phyloP scores from a whole-genome alignment of 1,140 invertebrate species.

The Theocolax elegans region DNA sequence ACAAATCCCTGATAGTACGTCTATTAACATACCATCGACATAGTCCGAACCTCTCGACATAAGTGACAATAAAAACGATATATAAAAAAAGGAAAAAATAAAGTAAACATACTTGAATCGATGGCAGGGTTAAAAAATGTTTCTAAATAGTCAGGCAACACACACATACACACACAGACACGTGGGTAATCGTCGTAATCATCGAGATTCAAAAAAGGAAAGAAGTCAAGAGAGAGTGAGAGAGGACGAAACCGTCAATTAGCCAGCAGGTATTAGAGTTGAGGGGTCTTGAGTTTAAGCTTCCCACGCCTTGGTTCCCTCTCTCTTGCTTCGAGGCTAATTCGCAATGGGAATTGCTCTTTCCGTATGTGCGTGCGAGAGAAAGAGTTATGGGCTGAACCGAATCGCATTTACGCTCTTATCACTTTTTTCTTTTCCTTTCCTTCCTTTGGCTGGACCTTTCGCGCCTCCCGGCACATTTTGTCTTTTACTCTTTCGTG shows the following conservation, averaged over 20 bases:
- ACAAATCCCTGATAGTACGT: no score
- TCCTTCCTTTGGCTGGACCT: no score
- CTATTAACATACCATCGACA: no score
- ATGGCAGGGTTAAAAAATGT: no score
- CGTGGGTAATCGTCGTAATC: slow-evolving; percentile 19
- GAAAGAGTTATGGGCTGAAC: not conserved
- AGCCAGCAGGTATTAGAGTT: slow-evolving; percentile 29
- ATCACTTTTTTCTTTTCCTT: slow-evolving; percentile 32
- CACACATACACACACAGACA: not conserved
- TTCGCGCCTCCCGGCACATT: slow-evolving; percentile 12
- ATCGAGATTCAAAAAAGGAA: not conserved
- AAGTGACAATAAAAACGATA: no score
- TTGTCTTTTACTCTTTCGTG: not conserved
- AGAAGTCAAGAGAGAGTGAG: slow-evolving; percentile 10
- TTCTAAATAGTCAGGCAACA: no score
- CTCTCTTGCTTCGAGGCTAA: slow-evolving; percentile 25
- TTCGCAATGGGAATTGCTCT: slow-evolving; percentile 33
- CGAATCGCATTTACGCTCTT: slow-evolving; percentile 17
- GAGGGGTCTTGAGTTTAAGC: slow-evolving; percentile 39
- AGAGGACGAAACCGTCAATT: slow-evolving; percentile 33
- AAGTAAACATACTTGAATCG: no score
- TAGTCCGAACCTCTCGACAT: no score
- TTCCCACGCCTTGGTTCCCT: slow-evolving; percentile 17
- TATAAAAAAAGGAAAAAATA: no score
- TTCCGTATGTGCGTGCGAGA: not conserved